phyloP scores from a whole-genome alignment of 2,797 vertebrate genomes.

The Acrossocheilus wenchowensis region DNA sequence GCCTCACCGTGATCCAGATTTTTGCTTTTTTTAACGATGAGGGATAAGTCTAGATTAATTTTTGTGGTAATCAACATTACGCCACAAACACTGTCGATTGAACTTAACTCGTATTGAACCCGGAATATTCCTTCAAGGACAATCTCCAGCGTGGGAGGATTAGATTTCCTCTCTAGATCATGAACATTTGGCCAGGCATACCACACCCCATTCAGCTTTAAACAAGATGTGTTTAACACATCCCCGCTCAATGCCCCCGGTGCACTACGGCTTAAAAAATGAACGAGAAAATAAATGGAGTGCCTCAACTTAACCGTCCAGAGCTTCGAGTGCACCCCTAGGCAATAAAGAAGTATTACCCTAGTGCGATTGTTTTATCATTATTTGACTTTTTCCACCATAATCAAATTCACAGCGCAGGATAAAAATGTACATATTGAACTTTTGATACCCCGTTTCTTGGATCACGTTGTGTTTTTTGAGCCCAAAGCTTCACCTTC shows the following conservation, averaged over 20 bases:
- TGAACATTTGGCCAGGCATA: conserved; percentile 68
- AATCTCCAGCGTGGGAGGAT: conserved; percentile 71
- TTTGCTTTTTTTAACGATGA: neutral
- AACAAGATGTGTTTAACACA: conserved; percentile 76
- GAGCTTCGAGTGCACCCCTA: conserved; percentile 66
- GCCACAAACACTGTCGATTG: neutral
- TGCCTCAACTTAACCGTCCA: conserved; percentile 75
- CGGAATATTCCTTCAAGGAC: conserved; percentile 56
- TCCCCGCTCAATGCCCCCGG: conserved; percentile 66
- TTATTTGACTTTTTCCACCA: conserved; percentile 68
- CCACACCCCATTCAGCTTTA: conserved; percentile 63
- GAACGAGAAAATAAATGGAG: conserved; percentile 74
- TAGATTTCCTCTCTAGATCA: conserved; percentile 70
- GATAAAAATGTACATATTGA: conserved; percentile 68
- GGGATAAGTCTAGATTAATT: neutral
- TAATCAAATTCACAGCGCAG: conserved; percentile 71
- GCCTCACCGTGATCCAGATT: neutral
- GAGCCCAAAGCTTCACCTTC: conserved; percentile 76
- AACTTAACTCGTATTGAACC: conserved; percentile 20
- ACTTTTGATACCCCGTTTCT: conserved; percentile 77
- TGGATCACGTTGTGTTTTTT: conserved; percentile 73
- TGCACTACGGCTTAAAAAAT: conserved; percentile 58
- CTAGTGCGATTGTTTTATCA: conserved; percentile 73
- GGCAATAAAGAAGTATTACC: conserved; percentile 73
- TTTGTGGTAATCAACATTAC: neutral